Evolutionary conservation across 2,797 vertebrate genomes (phyloP).

Genomic region (Pipistrellus kuhlii): DNA sequence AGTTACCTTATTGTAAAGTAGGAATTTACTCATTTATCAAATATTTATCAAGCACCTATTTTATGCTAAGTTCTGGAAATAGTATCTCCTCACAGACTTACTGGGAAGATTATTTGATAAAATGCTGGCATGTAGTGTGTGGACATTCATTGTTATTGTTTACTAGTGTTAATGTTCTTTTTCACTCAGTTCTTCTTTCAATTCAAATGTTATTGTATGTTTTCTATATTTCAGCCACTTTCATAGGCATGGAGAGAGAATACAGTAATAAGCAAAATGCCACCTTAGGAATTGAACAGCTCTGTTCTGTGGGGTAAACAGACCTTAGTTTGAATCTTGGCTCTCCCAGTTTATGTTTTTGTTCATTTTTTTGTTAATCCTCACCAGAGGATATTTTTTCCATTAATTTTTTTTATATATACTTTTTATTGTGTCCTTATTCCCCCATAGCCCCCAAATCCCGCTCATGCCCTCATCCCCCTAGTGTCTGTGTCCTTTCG

Average conservation of each 20-base stretch:
- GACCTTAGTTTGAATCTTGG: constrained; percentile 19
- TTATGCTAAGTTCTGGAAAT: constrained; percentile 26
- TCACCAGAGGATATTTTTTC: too few species aligned
- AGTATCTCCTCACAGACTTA: background rate
- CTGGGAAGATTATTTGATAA: background rate
- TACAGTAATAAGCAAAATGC: background rate
- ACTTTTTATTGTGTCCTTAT: too few species aligned
- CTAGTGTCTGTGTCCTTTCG: too few species aligned
- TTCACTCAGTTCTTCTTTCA: background rate
- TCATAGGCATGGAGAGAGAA: background rate
- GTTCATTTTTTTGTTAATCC: too few species aligned
- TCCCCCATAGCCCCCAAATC: too few species aligned
- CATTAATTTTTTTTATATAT: too few species aligned
- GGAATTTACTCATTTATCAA: background rate
- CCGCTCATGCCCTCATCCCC: too few species aligned
- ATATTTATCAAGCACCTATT: background rate
- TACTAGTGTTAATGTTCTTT: background rate
- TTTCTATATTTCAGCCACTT: background rate
- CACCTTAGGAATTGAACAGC: background rate
- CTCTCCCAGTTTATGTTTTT: background rate
- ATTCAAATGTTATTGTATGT: background rate
- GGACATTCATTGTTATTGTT: background rate
- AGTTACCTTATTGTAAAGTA: background rate
- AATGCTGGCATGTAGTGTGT: background rate
- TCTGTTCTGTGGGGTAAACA: background rate